Percentiles rank a stretch among this genome's conserved stretches.
phyloP scores from a whole-genome alignment of 1,140 invertebrate genomes.

The Brachionus calyciflorus region DNA sequence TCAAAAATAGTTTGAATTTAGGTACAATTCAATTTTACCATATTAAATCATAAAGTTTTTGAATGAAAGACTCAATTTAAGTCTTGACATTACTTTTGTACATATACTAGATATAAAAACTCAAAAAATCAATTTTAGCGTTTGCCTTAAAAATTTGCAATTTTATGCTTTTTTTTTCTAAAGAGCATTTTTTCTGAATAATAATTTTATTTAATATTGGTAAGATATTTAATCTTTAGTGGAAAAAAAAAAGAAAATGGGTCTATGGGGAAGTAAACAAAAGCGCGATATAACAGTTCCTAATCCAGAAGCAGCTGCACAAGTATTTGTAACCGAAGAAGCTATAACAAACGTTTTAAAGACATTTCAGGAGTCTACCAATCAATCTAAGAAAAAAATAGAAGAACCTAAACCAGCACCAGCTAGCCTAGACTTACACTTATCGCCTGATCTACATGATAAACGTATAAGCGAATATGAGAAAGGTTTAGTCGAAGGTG shows the following conservation, averaged over 20 bases:
- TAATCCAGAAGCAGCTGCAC: neutral
- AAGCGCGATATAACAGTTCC: neutral
- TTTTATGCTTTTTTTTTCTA: too few species aligned
- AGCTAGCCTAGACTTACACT: neutral
- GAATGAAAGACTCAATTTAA: too few species aligned
- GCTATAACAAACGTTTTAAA: conserved; percentile 43
- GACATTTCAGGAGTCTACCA: neutral
- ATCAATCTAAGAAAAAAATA: neutral
- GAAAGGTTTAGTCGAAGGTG: neutral
- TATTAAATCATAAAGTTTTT: too few species aligned
- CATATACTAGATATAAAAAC: too few species aligned
- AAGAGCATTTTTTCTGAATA: neutral
- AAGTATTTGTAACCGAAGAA: conserved; percentile 34
- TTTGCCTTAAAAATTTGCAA: conserved; percentile 8
- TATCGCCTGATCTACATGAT: conserved; percentile 32
- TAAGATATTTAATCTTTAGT: neutral
- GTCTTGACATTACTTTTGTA: too few species aligned
- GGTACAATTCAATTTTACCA: too few species aligned
- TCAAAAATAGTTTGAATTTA: too few species aligned
- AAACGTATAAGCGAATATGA: conserved; percentile 42
- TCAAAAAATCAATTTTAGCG: conserved; percentile 11
- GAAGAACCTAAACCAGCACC: neutral
- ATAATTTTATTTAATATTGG: conserved; percentile 1
- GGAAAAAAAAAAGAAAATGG: neutral
- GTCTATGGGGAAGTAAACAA: conserved; percentile 46